Base-by-base conservation (phyloP, 2,113 vertebrate species). In the Corynorhinus townsendii region DNA sequence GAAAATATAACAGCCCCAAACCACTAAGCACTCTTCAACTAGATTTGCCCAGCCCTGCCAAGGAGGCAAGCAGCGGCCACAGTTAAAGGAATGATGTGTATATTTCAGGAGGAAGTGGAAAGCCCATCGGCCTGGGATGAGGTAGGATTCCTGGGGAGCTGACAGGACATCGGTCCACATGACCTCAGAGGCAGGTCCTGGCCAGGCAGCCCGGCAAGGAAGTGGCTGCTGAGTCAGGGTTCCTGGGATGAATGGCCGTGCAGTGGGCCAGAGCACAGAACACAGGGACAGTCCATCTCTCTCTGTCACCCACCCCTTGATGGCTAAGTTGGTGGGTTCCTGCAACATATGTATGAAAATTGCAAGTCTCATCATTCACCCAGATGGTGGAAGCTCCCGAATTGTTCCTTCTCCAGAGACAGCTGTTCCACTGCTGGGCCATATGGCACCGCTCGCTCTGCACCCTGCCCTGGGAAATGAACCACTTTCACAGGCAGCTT, bases 361-460 rank as follows among this genome's bases (percentile, higher is more conserved):
- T 38, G 79, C 95, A 95, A 96, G 89, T 49, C 96, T 49, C 86
- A 66, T 95, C 95, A 98, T 96, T 97, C 96, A 94, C 92, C 97
- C 98, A 98, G 98, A 98, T 98, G 98, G 97, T 92, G 93, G 96
- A 95, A 94, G 97, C 95, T 98, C 93, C 97, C 59, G 28, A 97
- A 97, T 92, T 90, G 95, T 88, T 96, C 80, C 94, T 97, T 95
- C 97, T 97, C 64, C 30, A 94, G 96, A 94, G 97, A 96, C 98
- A 98, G 98, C 98, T 98, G 98, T 98, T 98, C 96, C 97, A 97
- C 98, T 95, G 68, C 97, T 97, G 88, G 97, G 94, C 98, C 98
- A 97, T 98, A 97, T 98, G 98, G 98, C 94, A 96, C 93, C 94
- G 96, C 87, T 82, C 85, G 96, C 91, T 93, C 94, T 80, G 92